Conservation (phyloP, 1,140 invertebrate species). For the Aricia agestis region DNA sequence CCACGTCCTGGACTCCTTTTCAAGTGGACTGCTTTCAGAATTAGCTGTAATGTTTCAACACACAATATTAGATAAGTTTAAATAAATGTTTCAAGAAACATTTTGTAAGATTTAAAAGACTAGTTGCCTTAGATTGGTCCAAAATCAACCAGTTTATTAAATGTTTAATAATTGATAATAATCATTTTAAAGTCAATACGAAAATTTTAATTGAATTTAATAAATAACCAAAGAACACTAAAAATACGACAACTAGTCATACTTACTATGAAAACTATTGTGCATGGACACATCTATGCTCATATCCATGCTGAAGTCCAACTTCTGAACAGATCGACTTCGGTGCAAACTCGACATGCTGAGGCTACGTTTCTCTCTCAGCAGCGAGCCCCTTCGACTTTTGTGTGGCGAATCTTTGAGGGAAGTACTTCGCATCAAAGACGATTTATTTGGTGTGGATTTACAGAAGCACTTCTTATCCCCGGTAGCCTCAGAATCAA, state of each 20-base stretch:
- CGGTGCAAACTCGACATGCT: slow-evolving; percentile 63
- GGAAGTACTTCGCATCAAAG: slow-evolving; percentile 51
- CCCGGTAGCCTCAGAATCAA: slow-evolving; percentile 35
- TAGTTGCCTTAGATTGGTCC: no score
- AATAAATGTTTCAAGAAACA: no score
- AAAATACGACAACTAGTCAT: no score
- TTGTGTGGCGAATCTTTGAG: slow-evolving; percentile 54
- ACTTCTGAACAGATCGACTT: slow-evolving; percentile 62
- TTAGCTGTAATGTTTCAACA: slow-evolving; percentile 37
- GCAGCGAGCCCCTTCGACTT: slow-evolving; percentile 42
- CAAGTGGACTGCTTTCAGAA: slow-evolving; percentile 38
- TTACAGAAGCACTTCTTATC: slow-evolving; percentile 52
- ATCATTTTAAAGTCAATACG: no score
- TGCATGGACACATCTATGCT: slow-evolving; percentile 65
- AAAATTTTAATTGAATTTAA: no score
- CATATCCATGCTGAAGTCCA: slow-evolving; percentile 73
- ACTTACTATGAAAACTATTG: slow-evolving; percentile 50
- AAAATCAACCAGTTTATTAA: no score
- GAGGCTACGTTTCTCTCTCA: slow-evolving; percentile 53
- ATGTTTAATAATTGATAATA: no score
- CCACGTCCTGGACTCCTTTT: slow-evolving; percentile 39
- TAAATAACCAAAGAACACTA: no score
- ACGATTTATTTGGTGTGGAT: slow-evolving; percentile 47
- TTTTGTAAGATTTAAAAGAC: no score
- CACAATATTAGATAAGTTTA: no score